These are phyloP conservation scores for Varroa destructor DNA, from an alignment of 1,140 invertebrate genomes.

Conservation along the genomic window DNA sequence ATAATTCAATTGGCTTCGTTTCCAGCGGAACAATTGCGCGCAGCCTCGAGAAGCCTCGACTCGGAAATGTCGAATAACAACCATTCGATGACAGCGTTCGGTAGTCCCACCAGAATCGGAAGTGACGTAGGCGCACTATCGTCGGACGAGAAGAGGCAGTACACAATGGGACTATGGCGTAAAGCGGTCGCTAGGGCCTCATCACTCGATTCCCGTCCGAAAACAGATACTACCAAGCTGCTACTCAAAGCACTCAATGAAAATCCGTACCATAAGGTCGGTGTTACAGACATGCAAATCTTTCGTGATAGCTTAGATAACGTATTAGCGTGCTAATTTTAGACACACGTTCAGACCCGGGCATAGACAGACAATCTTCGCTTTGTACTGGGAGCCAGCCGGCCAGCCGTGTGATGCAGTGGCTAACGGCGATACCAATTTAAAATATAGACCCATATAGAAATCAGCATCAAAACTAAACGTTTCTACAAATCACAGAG, in stretches of 20 bases:
- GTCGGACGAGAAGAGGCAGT: slow-evolving; percentile 17
- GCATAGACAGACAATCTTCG: neutral
- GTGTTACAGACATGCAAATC: neutral
- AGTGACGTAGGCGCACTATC: slow-evolving; percentile 27
- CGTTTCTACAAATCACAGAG: too few relatives aligned
- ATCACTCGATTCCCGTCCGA: slow-evolving; percentile 8
- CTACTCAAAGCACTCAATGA: slow-evolving; percentile 33
- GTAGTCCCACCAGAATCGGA: neutral
- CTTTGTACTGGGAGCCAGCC: too few relatives aligned
- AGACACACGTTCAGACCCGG: neutral
- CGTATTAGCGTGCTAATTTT: neutral
- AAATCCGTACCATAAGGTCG: slow-evolving; percentile 36
- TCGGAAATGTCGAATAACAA: slow-evolving; percentile 21
- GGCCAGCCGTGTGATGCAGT: too few relatives aligned
- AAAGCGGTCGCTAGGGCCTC: slow-evolving; percentile 20
- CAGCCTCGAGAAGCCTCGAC: slow-evolving; percentile 17
- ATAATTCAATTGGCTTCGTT: too few relatives aligned
- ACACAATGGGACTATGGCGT: slow-evolving; percentile 17
- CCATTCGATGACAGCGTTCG: neutral
- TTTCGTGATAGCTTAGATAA: neutral
- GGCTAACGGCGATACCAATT: too few relatives aligned
- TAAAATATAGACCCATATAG: too few relatives aligned
- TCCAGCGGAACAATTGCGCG: slow-evolving; percentile 26
- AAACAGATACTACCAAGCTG: slow-evolving; percentile 32
- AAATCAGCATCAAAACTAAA: too few relatives aligned